Evolutionary conservation across 2,888 invertebrate species (phyloP).

Genomic region (Eremobia ochroleuca): DNA sequence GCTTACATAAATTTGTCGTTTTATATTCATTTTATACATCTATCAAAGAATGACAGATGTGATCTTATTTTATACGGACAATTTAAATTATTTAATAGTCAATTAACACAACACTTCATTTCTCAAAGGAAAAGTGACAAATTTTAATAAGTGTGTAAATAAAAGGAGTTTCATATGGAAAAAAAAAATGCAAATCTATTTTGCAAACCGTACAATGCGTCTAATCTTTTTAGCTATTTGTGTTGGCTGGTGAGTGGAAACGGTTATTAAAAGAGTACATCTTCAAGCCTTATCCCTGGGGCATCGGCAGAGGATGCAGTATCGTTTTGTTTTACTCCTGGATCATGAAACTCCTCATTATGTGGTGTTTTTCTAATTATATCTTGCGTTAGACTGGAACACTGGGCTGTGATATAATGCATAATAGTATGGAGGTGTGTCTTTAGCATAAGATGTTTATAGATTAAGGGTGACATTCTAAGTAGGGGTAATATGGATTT

Average conservation of each 20-base stretch:
- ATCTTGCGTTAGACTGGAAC: constrained; percentile 29
- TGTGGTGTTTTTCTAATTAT: constrained; percentile 66
- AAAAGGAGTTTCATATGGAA: not conserved
- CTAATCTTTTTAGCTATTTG: constrained; percentile 88
- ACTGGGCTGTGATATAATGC: constrained; percentile 25
- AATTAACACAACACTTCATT: no score
- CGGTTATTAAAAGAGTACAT: constrained; percentile 88
- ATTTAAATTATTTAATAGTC: no score
- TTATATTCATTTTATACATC: not conserved
- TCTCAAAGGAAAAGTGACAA: not conserved
- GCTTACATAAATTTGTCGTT: not conserved
- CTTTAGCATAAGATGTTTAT: not conserved
- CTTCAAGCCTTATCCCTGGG: constrained; percentile 73
- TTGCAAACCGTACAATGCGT: constrained; percentile 77
- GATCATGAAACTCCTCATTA: constrained; percentile 68
- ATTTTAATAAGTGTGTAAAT: not conserved
- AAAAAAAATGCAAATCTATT: constrained; percentile 35
- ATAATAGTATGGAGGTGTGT: constrained; percentile 24
- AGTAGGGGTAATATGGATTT: not conserved
- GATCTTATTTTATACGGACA: not conserved
- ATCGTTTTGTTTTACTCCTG: constrained; percentile 59
- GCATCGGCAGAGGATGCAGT: constrained; percentile 65
- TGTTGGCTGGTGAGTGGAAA: constrained; percentile 84
- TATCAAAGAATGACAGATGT: not conserved
- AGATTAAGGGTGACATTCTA: not conserved